phyloP scores from a whole-genome alignment of 2,797 vertebrate species.

The Cuculus canorus region DNA sequence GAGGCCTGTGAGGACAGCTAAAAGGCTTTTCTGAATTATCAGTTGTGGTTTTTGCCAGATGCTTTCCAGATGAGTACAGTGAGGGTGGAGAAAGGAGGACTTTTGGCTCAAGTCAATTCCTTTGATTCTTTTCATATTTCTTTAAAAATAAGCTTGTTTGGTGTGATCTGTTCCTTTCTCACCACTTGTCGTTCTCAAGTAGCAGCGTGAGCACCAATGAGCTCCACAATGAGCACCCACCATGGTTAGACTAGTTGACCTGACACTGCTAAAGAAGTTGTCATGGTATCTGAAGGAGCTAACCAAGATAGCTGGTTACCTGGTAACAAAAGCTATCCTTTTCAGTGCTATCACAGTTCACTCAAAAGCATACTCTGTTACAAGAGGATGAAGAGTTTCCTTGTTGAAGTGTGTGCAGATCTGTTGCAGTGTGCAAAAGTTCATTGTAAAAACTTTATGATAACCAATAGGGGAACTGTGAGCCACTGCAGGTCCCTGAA shows the following conservation, averaged over 20 bases:
- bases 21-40: conserved; percentile 32
- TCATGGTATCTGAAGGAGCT: background rate
- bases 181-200: too few species aligned
- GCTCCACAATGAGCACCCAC: background rate
- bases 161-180: too few species aligned
- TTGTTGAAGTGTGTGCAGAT: background rate
- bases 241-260: background rate
- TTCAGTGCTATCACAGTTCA: background rate
- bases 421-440: background rate
- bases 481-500: background rate
- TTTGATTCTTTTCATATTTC: conserved; percentile 46
- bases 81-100: conserved; percentile 32
- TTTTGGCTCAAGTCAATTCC: background rate
- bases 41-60: conserved; percentile 39
- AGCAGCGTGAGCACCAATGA: too few species aligned
- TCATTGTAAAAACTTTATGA: background rate
- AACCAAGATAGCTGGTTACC: background rate
- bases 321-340: background rate
- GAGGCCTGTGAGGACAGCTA: conserved; percentile 13
- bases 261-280: background rate
- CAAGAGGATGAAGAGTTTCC: background rate
- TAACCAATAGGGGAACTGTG: background rate
- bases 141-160: conserved; percentile 46
- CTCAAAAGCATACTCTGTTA: background rate
- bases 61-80: conserved; percentile 42